A percentile compares a stretch with the other conserved stretches of the same genome.
These are phyloP conservation scores for Platycheirus rosarum DNA, from an alignment of 2,888 invertebrate species.

Conservation along the genomic window DNA sequence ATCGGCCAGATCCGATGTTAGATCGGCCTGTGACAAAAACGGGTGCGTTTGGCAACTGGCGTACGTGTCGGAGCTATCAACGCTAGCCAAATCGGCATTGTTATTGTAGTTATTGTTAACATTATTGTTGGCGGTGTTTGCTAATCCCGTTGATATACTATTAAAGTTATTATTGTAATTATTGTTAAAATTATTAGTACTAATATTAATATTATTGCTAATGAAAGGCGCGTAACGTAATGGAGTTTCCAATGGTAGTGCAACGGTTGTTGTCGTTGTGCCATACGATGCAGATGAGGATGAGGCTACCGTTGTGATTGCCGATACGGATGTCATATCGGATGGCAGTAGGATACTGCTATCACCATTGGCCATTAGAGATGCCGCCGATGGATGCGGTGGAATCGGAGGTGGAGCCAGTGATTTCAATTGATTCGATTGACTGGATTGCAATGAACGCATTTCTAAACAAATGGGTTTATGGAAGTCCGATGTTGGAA, in stretches of 20 bases:
- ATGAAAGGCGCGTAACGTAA: slow-evolving; percentile 79
- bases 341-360: slow-evolving; percentile 59
- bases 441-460: slow-evolving; percentile 84
- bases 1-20: slow-evolving; percentile 84
- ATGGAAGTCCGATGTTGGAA: slow-evolving; percentile 92
- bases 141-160: slow-evolving; percentile 77
- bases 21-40: slow-evolving; percentile 93
- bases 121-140: slow-evolving; percentile 76
- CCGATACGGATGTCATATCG: slow-evolving; percentile 64
- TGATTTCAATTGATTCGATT: slow-evolving; percentile 77
- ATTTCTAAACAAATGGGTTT: slow-evolving; percentile 92
- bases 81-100: slow-evolving; percentile 84
- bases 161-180: slow-evolving; percentile 81
- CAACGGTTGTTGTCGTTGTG: slow-evolving; percentile 81
- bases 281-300: slow-evolving; percentile 81
- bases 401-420: slow-evolving; percentile 75
- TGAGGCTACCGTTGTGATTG: slow-evolving; percentile 74
- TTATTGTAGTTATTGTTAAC: slow-evolving; percentile 82
- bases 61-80: slow-evolving; percentile 95
- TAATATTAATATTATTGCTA: slow-evolving; percentile 76
- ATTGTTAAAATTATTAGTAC: slow-evolving; percentile 79
- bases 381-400: slow-evolving; percentile 72
- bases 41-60: slow-evolving; percentile 98
- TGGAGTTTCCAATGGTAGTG: slow-evolving; percentile 81
- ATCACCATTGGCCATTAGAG: slow-evolving; percentile 65